phyloP scores from a whole-genome alignment of 2,113 vertebrate genomes.

The Saccopteryx leptura region DNA sequence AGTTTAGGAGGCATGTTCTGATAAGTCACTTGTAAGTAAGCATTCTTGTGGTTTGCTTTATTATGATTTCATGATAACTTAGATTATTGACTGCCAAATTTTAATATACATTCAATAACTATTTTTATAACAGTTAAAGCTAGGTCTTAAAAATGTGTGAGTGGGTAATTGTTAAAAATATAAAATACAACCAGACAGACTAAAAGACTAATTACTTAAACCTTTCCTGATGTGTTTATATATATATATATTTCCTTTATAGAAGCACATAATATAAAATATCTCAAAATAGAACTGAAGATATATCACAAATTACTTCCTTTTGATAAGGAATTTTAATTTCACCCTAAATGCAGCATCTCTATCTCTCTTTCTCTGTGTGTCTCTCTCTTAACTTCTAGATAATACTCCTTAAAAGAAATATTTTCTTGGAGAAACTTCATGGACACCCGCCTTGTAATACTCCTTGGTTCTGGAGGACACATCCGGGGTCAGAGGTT shows the following conservation, averaged over 20 bases:
- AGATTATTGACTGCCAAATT: slow-evolving; percentile 69
- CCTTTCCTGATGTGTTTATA: neutral
- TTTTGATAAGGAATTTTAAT: neutral
- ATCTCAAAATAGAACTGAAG: neutral
- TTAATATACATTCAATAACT: slow-evolving; percentile 71
- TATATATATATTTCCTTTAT: neutral
- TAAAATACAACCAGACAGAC: slow-evolving; percentile 22
- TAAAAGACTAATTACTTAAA: slow-evolving; percentile 47
- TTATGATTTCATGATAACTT: slow-evolving; percentile 74
- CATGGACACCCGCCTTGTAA: neutral
- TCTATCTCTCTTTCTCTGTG: neutral
- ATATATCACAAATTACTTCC: neutral
- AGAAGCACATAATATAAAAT: neutral
- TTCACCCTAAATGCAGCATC: neutral
- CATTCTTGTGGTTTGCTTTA: slow-evolving; percentile 74
- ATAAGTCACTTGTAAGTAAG: slow-evolving; percentile 71
- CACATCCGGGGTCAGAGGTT: neutral
- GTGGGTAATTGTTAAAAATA: slow-evolving; percentile 66
- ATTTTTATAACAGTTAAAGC: slow-evolving; percentile 69
- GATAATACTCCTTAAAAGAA: neutral
- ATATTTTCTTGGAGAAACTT: neutral
- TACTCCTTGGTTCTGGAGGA: neutral
- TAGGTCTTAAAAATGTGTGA: slow-evolving; percentile 54
- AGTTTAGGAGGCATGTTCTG: slow-evolving; percentile 59
- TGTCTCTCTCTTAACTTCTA: neutral